phyloP scores from a whole-genome alignment of 2,888 invertebrate species.

The Melanchra persicariae region DNA sequence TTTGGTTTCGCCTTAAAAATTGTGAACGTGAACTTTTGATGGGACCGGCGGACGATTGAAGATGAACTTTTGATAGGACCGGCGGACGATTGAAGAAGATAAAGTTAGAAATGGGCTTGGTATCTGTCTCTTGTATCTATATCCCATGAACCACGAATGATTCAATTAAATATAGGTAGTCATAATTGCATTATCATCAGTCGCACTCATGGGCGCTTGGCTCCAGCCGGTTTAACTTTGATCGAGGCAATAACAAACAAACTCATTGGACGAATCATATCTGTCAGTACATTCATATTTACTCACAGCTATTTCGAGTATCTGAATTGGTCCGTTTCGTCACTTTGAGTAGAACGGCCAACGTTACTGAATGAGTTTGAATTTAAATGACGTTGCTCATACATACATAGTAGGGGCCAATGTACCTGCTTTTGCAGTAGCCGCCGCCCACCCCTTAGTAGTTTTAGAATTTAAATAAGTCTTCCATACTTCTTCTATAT shows the following conservation, averaged over 20 bases:
- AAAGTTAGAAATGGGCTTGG: not conserved
- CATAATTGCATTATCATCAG: constrained; percentile 22
- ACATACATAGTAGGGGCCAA: constrained; percentile 51
- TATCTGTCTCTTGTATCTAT: not conserved
- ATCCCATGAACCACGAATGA: too few relatives aligned
- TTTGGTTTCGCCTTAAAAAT: not conserved
- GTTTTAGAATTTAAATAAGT: constrained; percentile 22
- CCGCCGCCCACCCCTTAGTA: constrained; percentile 37
- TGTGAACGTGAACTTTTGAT: not conserved
- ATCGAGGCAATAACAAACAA: constrained; percentile 51
- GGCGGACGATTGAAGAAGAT: too few relatives aligned
- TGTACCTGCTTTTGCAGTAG: constrained; percentile 43
- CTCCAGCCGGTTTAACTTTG: constrained; percentile 33
- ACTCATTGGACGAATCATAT: constrained; percentile 34
- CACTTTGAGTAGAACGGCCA: constrained; percentile 53
- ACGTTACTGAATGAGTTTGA: constrained; percentile 62
- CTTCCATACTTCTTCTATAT: not conserved
- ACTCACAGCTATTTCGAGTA: constrained; percentile 56
- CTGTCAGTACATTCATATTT: constrained; percentile 52
- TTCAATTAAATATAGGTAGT: constrained; percentile 24
- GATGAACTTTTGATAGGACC: not conserved
- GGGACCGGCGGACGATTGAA: not conserved
- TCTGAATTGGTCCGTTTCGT: constrained; percentile 48
- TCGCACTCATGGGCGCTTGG: constrained; percentile 26
- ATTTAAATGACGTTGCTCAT: constrained; percentile 59